These are phyloP conservation scores for Drosophila limbata DNA, from an alignment of 2,888 invertebrate genomes.

Conservation along the genomic window DNA sequence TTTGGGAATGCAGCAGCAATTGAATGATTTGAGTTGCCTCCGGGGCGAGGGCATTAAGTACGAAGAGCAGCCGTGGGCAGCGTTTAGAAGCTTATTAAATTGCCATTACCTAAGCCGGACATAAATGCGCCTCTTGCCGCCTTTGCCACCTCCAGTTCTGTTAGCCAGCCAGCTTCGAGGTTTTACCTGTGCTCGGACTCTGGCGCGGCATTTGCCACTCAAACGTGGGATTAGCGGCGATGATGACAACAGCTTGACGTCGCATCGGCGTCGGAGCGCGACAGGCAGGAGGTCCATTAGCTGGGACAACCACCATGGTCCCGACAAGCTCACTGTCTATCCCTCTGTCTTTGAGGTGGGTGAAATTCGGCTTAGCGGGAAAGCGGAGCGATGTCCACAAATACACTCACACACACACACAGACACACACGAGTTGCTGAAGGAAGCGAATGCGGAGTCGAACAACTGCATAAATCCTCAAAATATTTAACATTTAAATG, in stretches of 20 bases:
- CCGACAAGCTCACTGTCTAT: not conserved
- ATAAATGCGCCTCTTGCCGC: constrained; percentile 40
- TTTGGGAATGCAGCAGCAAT: constrained; percentile 13
- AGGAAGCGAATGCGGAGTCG: no score
- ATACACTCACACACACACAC: constrained; percentile 8
- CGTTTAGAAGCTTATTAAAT: constrained; percentile 79
- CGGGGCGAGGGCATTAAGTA: constrained; percentile 10
- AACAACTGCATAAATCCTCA: constrained; percentile 60
- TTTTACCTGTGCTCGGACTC: constrained; percentile 13
- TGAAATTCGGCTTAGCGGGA: constrained; percentile 11
- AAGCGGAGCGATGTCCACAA: constrained; percentile 1
- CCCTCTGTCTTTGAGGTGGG: not conserved
- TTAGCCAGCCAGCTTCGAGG: not conserved
- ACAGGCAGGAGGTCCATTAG: constrained; percentile 72
- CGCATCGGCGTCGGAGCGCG: constrained; percentile 36
- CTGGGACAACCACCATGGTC: constrained; percentile 4
- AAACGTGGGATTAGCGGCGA: constrained; percentile 79
- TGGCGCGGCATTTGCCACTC: constrained; percentile 77
- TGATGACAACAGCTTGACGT: constrained; percentile 80
- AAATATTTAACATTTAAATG: constrained; percentile 80
- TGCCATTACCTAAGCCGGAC: constrained; percentile 80
- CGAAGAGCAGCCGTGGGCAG: constrained; percentile 23
- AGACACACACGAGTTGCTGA: constrained; percentile 8
- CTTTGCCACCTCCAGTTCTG: not conserved
- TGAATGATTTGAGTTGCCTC: constrained; percentile 24